Evolutionary conservation across 2,113 vertebrate species (phyloP), one percentile per base, ranked within the genome.

Genomic region (Bostrychus sinensis): DNA sequence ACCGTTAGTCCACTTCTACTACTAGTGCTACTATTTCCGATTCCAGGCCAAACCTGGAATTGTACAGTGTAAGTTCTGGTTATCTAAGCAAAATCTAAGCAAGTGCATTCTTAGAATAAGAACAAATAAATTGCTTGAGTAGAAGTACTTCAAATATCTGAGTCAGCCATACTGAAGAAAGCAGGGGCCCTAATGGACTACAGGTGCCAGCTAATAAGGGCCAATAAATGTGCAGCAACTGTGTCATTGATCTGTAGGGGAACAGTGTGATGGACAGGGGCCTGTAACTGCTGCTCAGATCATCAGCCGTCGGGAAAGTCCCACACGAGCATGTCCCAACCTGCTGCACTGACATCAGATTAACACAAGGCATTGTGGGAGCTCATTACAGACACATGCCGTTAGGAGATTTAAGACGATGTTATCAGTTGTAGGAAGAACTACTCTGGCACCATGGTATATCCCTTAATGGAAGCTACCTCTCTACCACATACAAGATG

Each of bases 141-240:
- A 25, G 16, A 28, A 51, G 56, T 6, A 6, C 19, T 45, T 23
- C 12, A 48, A 39, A 48, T 39, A 42, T 45, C 56, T 72, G 57
- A 59, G 66, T 74, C 51, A 7, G 50, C 28, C 43, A 36, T 28
- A 28, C 61, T 70, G 70, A 83, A 80, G 56, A 56, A 59, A 62
- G 32, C 38, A 4, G 16, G 34, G 50, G 32, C 22, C 54, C 72
- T 78, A 79, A 78, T 66, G 54, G 73, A 71, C 73, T 78, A 80
- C 86, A 89, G 82, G 87, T 86, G 84, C 56, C 20, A 55, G 77
- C 69, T 71, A 84, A 86, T 81, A 62, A 80, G 76, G 83, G 83
- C 72, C 75, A 77, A 83, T 87, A 86, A 86, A 88, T 56, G 36
- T 25, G 57, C 42, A 3, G 72, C 34, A 91, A 89, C 82, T 89